A percentile compares a stretch with the other conserved stretches of the same genome.
phyloP scores from a whole-genome alignment of 2,888 invertebrate species.

The Aspidiotus destructor region DNA sequence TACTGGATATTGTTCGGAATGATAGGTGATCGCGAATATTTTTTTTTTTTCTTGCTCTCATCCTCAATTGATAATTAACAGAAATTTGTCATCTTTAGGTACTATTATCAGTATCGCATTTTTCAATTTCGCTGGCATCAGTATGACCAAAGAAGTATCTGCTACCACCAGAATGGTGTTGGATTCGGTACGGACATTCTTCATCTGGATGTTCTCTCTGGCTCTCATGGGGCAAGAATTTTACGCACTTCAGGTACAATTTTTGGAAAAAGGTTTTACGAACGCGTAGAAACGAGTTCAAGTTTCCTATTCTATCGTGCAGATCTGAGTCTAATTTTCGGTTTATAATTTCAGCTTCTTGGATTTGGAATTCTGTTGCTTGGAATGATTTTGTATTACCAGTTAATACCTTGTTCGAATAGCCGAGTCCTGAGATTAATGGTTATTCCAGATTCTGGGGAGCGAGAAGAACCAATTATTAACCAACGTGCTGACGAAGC shows the following conservation, averaged over 20 bases:
- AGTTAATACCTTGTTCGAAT: slow-evolving; percentile 43
- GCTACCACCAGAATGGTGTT: slow-evolving; percentile 85
- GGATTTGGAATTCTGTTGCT: slow-evolving; percentile 66
- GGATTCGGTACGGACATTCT: slow-evolving; percentile 75
- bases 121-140: slow-evolving; percentile 85
- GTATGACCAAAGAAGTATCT: slow-evolving; percentile 85
- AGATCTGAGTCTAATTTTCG: background rate
- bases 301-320: slow-evolving; percentile 7
- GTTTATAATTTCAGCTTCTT: slow-evolving; percentile 47
- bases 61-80: too few species aligned
- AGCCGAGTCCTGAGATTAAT: slow-evolving; percentile 22
- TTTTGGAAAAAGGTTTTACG: background rate
- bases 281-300: background rate
- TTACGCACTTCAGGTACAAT: slow-evolving; percentile 59
- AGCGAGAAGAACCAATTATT: slow-evolving; percentile 34
- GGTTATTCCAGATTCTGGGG: background rate
- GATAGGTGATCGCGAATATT: slow-evolving; percentile 47
- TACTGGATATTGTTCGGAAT: slow-evolving; percentile 54
- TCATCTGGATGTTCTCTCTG: slow-evolving; percentile 81
- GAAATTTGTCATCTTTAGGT: slow-evolving; percentile 45
- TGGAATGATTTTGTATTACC: slow-evolving; percentile 78
- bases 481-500: slow-evolving; percentile 28
- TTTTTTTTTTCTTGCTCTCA: too few species aligned
- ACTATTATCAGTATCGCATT: slow-evolving; percentile 79
- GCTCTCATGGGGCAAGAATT: slow-evolving; percentile 67